Percentiles rank a stretch among this genome's conserved stretches.
Conservation (phyloP, 1,140 invertebrate genomes). For the Eumeta japonica region DNA sequence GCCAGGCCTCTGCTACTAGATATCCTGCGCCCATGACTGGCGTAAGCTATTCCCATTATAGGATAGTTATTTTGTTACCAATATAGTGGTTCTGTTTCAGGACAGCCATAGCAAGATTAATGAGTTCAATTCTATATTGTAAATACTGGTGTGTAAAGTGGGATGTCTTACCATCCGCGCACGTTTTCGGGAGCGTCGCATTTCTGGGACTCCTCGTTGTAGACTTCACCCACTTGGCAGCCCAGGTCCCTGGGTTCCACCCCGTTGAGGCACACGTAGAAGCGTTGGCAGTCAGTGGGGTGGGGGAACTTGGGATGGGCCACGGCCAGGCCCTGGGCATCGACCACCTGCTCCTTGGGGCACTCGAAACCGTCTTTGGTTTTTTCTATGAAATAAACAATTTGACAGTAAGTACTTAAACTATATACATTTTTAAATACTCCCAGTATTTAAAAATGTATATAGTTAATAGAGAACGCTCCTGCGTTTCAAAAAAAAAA, state of each 20-base stretch:
- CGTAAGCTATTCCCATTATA: too few species aligned
- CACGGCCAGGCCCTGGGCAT: slow-evolving; percentile 69
- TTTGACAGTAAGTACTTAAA: background rate
- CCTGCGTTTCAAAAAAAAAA: background rate
- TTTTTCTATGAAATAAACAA: slow-evolving; percentile 53
- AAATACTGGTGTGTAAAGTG: background rate
- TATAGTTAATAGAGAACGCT: background rate
- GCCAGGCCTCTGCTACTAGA: too few species aligned
- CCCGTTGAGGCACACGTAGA: slow-evolving; percentile 86
- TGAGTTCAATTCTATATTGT: too few species aligned
- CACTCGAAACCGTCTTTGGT: slow-evolving; percentile 81
- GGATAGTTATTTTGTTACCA: too few species aligned
- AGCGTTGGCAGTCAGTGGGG: slow-evolving; percentile 83
- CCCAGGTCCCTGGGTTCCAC: slow-evolving; percentile 81
- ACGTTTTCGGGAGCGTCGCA: slow-evolving; percentile 87
- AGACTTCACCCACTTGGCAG: slow-evolving; percentile 81
- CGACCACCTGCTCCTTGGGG: slow-evolving; percentile 66
- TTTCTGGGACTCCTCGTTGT: slow-evolving; percentile 77
- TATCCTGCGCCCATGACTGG: too few species aligned
- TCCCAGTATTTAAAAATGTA: background rate
- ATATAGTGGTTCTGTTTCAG: too few species aligned
- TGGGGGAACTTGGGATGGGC: slow-evolving; percentile 87
- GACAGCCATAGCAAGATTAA: too few species aligned
- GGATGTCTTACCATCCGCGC: slow-evolving; percentile 71
- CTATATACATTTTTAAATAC: background rate